Percentiles rank a stretch among this genome's conserved stretches.
Conservation (phyloP, 2,797 vertebrate species). For the Sebastes kiyomatsui region DNA sequence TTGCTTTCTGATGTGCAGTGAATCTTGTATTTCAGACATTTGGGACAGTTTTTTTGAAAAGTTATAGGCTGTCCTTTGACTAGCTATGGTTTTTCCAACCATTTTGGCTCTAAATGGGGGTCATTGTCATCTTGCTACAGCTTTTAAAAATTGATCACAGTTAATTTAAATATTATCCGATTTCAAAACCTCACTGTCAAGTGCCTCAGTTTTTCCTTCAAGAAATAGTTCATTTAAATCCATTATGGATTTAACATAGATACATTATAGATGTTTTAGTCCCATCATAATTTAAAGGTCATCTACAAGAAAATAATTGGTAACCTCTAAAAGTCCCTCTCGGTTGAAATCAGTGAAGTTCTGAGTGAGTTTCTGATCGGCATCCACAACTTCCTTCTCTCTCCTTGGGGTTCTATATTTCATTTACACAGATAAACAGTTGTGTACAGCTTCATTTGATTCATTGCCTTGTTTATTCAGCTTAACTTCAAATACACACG, state of each 20-base stretch:
- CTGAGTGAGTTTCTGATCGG: not conserved
- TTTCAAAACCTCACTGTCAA: constrained; percentile 8
- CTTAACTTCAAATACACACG: constrained; percentile 20
- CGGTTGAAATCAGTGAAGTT: not conserved
- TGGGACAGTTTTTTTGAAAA: not conserved
- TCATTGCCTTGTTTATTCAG: constrained; percentile 25
- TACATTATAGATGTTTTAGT: constrained; percentile 27
- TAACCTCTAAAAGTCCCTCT: not conserved
- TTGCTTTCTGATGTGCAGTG: not conserved
- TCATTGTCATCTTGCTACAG: not conserved
- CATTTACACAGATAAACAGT: not conserved
- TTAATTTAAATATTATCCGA: not conserved
- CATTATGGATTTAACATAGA: constrained; percentile 15
- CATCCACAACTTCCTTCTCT: not conserved
- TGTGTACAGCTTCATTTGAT: constrained; percentile 5
- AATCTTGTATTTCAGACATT: not conserved
- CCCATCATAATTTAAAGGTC: constrained; percentile 31
- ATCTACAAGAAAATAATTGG: not conserved
- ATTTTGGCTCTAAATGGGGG: not conserved
- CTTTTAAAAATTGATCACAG: not conserved
- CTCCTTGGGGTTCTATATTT: constrained; percentile 20
- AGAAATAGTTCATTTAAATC: not conserved
- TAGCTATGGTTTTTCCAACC: not conserved
- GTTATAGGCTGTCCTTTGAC: not conserved
- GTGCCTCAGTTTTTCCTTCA: constrained; percentile 26